Conservation (phyloP, 2,888 invertebrate genomes). For the Dimorphilus gyrociliatus region DNA sequence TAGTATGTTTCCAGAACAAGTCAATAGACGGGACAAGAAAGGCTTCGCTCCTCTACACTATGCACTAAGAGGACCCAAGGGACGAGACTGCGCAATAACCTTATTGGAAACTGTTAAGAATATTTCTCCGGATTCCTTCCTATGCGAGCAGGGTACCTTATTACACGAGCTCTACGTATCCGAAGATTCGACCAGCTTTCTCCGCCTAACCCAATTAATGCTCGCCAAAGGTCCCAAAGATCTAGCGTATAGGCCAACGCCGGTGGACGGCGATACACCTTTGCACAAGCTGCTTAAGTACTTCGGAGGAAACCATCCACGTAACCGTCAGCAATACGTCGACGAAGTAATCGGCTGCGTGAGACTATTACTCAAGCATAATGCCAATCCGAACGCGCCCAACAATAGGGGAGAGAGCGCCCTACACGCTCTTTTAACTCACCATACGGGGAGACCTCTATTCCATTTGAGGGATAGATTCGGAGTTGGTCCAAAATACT, state of each 20-base stretch:
- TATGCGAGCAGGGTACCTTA: slow-evolving; percentile 10
- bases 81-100: slow-evolving; percentile 11
- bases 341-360: slow-evolving; percentile 13
- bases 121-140: slow-evolving; percentile 10
- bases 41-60: slow-evolving; percentile 10
- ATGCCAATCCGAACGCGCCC: slow-evolving; percentile 24
- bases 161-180: slow-evolving; percentile 12
- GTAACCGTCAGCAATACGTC: slow-evolving; percentile 12
- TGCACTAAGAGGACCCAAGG: slow-evolving; percentile 9
- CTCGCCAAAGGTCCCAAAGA: slow-evolving; percentile 11
- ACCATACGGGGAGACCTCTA: slow-evolving; percentile 11
- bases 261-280: slow-evolving; percentile 56
- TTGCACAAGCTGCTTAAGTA: slow-evolving; percentile 46
- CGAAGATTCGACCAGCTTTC: slow-evolving; percentile 9
- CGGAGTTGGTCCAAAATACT: slow-evolving; percentile 11
- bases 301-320: slow-evolving; percentile 11
- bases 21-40: slow-evolving; percentile 11
- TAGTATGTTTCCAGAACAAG: slow-evolving; percentile 12
- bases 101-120: slow-evolving; percentile 10
- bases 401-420: slow-evolving; percentile 52
- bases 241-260: slow-evolving; percentile 9
- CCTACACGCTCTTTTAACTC: slow-evolving; percentile 46
- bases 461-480: slow-evolving; percentile 13
- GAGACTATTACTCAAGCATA: slow-evolving; percentile 22
- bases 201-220: slow-evolving; percentile 11